Evolutionary conservation across 2,113 vertebrate species (phyloP), one percentile per base, ranked within the genome.

Genomic region (Dasyurus viverrinus): DNA sequence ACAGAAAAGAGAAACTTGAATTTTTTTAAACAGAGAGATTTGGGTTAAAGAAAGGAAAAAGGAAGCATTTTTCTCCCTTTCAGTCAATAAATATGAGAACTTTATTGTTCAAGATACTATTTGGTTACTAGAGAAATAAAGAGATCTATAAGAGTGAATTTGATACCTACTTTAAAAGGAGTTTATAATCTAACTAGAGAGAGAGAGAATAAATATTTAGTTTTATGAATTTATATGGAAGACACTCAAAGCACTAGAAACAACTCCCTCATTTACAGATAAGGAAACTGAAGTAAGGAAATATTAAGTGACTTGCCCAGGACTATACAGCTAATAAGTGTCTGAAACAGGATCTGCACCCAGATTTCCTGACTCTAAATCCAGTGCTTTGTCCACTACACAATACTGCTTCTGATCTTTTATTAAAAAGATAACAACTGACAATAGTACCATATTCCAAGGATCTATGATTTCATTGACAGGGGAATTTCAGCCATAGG

Each of bases 1-100:
- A 57, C 16, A 68, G 92, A 0, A 84, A 94, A 96, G 94, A 57
- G 24, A 95, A 94, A 92, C 48, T 68, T 93, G 46, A 53, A 53
- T 94, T 95, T 24, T 96, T 96, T 91, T 89, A 42, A 54, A 90
- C 36, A 90, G 76, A 68, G 46, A 92, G 47, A 93, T 47, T 91
- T 47, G 23, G 19, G 30, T 25, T 27, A 57, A 30, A 53, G 8
- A 9, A 10, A 24, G 9, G 2, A 30, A 50, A n/a, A 92, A 53
- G 12, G 48, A 94, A 94, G 5, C 2, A 92, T 94, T 95, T 84
- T 94, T 8, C 53, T 22, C 53, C 36, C n/a, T 25, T 93, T 91
- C 55, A 26, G 47, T 96, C 89, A 93, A 55, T 93, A 93, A 94
- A 52, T 89, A 91, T 0, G 42, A 53, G 93, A 24, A 46, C 14